Base-by-base conservation (phyloP, 2,797 vertebrate species). In the Gymnothorax javanicus region DNA sequence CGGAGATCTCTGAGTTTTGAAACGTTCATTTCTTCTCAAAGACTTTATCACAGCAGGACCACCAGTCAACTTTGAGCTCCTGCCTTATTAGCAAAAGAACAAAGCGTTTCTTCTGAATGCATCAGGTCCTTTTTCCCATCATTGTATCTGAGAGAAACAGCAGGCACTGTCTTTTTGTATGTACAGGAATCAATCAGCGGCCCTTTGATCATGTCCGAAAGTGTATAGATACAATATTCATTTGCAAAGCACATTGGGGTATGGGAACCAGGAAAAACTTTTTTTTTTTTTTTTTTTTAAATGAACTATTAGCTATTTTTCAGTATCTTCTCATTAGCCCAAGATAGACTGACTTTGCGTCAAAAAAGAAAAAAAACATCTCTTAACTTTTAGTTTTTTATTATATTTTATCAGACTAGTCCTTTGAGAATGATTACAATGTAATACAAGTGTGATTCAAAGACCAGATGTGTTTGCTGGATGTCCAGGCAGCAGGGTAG, bases 51-150 rank as follows among this genome's bases (percentile, higher is more conserved):
- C 94, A 94, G 94, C 92, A 52, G 93, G 90, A 89, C 79, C 93
- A 92, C 91, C 89, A 90, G 93, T 94, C 94, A 92, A 89, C 93
- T 90, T 88, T 88, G 73, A 90, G 93, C 93, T 91, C 93, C 89
- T 87, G 83, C 90, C 93, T 95, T 93, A 95, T 95, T 95, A 94
- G 90, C 88, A 84, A 88, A 67, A 85, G 91, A 93, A 92, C 93
- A 90, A 94, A 92, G 92, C 89, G 88, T 89, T 86, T 90, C 85
- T 64, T 91, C 90, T 89, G 87, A 92, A 91, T 85, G 57, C 82
- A 87, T 91, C 90, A 86, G n/a, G 90, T 75, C 88, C 87, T 58
- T 59, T 89, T 87, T 92, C 83, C 90, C 93, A 90, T 91, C 83
- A 60, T 33, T 15, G 82, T 33, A 33, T 58, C n/a, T 83, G 82